These are phyloP conservation scores for Poeciliopsis presidionis DNA, from an alignment of 2,797 vertebrate species.

Conservation along the genomic window DNA sequence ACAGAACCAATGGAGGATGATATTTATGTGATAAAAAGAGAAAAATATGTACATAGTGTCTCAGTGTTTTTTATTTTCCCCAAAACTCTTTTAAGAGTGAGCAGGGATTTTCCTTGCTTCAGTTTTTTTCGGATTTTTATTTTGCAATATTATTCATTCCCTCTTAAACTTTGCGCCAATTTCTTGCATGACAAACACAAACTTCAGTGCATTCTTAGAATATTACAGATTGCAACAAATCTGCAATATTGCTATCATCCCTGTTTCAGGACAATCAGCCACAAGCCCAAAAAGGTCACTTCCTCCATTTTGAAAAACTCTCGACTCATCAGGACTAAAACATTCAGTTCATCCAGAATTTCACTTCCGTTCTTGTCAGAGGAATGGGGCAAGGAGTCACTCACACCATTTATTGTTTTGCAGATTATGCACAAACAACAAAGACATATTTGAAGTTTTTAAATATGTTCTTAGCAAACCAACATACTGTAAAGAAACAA, in stretches of 20 bases:
- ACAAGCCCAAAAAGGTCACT: neutral
- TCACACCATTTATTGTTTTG: neutral
- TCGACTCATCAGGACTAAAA: slow-evolving; percentile 9
- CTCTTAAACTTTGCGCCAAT: neutral
- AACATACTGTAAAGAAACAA: too few species aligned
- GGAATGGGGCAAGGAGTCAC: neutral
- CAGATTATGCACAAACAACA: neutral
- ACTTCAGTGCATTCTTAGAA: neutral
- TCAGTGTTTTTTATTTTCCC: neutral
- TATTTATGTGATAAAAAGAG: neutral
- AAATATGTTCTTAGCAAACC: neutral
- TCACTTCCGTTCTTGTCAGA: neutral
- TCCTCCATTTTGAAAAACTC: neutral
- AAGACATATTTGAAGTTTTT: neutral
- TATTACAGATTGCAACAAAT: too few species aligned
- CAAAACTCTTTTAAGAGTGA: neutral
- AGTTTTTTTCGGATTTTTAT: neutral
- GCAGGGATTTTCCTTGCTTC: neutral
- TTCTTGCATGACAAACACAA: neutral
- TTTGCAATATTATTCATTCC: neutral
- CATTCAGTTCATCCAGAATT: neutral
- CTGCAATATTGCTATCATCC: too few species aligned
- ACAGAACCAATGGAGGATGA: neutral
- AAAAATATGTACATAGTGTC: neutral
- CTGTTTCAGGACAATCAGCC: neutral